Evolutionary conservation across 2,888 invertebrate species (phyloP).

Genomic region (Vandiemenella viatica): DNA sequence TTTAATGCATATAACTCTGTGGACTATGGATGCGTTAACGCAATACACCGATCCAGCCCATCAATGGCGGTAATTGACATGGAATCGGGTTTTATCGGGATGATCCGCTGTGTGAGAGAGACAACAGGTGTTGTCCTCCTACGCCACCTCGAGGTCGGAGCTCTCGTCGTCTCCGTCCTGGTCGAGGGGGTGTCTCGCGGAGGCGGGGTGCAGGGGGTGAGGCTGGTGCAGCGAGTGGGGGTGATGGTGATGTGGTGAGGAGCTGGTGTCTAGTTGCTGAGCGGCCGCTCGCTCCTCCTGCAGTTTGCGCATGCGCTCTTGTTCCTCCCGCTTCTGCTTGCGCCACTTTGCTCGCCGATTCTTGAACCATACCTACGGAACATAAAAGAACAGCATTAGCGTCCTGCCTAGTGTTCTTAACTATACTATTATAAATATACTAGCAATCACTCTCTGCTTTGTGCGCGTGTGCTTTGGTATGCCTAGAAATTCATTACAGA

Average conservation of each 20-base stretch:
- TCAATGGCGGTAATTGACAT: no score
- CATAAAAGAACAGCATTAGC: conserved; percentile 18
- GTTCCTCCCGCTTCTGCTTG: conserved; percentile 70
- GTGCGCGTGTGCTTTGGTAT: no score
- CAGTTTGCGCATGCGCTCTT: conserved; percentile 56
- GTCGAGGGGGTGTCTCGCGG: conserved; percentile 20
- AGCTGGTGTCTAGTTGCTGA: conserved; percentile 19
- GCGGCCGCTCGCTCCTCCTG: conserved; percentile 51
- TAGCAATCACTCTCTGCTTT: no score
- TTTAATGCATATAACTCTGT: no score
- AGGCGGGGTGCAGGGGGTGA: neutral
- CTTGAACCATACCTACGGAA: conserved; percentile 86
- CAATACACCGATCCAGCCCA: no score
- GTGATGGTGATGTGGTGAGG: conserved; percentile 19
- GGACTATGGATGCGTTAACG: no score
- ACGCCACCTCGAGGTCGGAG: conserved; percentile 70
- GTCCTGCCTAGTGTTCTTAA: no score
- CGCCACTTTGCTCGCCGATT: conserved; percentile 92
- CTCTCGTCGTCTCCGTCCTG: conserved; percentile 52
- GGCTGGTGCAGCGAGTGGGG: conserved; percentile 20
- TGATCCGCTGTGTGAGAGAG: no score
- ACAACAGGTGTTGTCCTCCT: no score
- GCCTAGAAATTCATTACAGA: no score
- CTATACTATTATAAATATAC: no score
- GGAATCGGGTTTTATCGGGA: no score